Base-by-base conservation (phyloP, 2,888 invertebrate species). In the Phragmatobia fuliginosa region DNA sequence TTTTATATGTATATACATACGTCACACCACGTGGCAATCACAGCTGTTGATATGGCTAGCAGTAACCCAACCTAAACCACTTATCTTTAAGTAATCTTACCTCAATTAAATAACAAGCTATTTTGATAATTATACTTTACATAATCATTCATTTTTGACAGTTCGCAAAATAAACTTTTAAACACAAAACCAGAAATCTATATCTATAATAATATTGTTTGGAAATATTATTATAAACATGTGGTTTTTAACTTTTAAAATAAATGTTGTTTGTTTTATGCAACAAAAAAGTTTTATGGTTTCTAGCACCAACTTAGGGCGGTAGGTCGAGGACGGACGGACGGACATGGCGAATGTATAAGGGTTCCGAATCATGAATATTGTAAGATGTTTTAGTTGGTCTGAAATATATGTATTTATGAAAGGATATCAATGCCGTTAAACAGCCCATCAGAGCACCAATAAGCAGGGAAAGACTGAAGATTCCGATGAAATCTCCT, bases 391-490 rank as follows among this genome's bases (percentile, higher is more conserved):
- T 21, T 0, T 41, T 41, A 5, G 18, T 6, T 21, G 6, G 18
- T 4, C 18, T 6, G 45, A 6, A 21, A 45, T 21, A 45, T 21
- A 21, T 21, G n/a, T n/a, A 10, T 76, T 80, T 84, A 88, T 72
- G 95, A 97, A 97, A 97, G 97, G 97, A 98, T 97, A 98, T 97
- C 92, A 99, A 96, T 92, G 99, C 99, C 67, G 99, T 99, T 73
- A 98, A 95, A 89, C 99, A 99, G 32, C 99, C 99, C 96, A 99
- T 98, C 1, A 97, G 94, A 68, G 98, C 98, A 65, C 99, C 99
- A 84, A 99, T 98, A 59, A 98, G 95, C 76, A 99, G 96, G 0
- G 99, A 99, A 33, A 99, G 96, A 87, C 98, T 97, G 94, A 99
- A 99, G 83, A 99, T 99, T 67, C 97, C 97, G 75, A 98, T 97